Evolutionary conservation across 2,888 invertebrate species (phyloP).

Genomic region (Enchytraeus crypticus): DNA sequence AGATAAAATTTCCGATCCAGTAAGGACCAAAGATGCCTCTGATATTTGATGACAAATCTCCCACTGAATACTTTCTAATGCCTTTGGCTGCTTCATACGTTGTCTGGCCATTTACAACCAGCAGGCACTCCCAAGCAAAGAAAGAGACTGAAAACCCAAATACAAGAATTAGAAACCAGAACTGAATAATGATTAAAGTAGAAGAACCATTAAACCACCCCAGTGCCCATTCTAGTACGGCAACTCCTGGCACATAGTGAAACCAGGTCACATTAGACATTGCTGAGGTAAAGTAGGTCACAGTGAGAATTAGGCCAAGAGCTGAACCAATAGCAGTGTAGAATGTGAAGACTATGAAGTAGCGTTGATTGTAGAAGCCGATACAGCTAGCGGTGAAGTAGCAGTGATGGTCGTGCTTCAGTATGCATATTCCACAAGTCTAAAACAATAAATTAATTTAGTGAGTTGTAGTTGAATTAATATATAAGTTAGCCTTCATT

Average conservation of each 20-base stretch:
- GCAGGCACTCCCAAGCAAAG: slow-evolving; percentile 31
- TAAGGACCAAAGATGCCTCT: slow-evolving; percentile 37
- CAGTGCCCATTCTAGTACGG: slow-evolving; percentile 27
- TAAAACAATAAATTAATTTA: no score
- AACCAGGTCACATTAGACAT: slow-evolving; percentile 24
- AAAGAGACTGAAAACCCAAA: slow-evolving; percentile 26
- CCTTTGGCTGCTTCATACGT: slow-evolving; percentile 35
- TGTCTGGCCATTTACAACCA: slow-evolving; percentile 33
- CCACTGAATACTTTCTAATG: slow-evolving; percentile 27
- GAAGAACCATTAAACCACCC: slow-evolving; percentile 27
- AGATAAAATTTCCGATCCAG: slow-evolving; percentile 36
- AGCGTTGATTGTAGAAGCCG: slow-evolving; percentile 49
- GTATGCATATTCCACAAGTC: slow-evolving; percentile 47
- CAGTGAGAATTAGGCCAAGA: slow-evolving; percentile 28
- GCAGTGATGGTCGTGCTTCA: slow-evolving; percentile 51
- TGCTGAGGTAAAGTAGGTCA: slow-evolving; percentile 30
- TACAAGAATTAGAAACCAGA: not conserved
- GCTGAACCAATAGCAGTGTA: slow-evolving; percentile 27
- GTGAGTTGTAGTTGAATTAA: no score
- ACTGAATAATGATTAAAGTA: slow-evolving; percentile 1
- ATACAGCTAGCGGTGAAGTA: slow-evolving; percentile 48
- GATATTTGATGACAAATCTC: slow-evolving; percentile 25
- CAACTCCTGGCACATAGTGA: slow-evolving; percentile 31
- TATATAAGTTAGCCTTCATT: no score
- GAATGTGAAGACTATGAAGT: slow-evolving; percentile 46